A percentile compares a stretch with the other conserved stretches of the same genome.
phyloP scores from a whole-genome alignment of 2,113 vertebrate species.

The Pseudorasbora parva region DNA sequence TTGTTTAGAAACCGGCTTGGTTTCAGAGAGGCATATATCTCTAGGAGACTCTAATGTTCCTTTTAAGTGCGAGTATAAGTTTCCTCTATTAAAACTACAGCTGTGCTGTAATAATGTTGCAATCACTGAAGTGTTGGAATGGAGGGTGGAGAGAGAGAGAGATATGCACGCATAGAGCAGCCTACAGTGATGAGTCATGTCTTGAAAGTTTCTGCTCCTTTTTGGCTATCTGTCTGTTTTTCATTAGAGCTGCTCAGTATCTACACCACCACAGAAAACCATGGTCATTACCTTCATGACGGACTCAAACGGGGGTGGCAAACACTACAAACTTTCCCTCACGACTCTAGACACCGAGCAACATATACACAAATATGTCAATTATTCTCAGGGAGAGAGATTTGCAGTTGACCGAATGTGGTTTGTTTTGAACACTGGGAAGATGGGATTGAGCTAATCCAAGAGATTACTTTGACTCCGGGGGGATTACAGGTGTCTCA shows the following conservation, averaged over 20 bases:
- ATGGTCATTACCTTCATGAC: slow-evolving; percentile 39
- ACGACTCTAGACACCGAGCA: slow-evolving; percentile 11
- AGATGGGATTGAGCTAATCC: slow-evolving; percentile 26
- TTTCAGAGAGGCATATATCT: slow-evolving; percentile 11
- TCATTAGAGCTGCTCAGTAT: slow-evolving; percentile 43
- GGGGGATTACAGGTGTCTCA: slow-evolving; percentile 19
- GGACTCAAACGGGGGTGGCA: slow-evolving; percentile 45
- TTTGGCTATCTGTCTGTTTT: slow-evolving; percentile 36
- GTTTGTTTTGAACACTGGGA: slow-evolving; percentile 3
- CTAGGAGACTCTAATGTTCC: neutral
- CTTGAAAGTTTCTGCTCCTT: slow-evolving; percentile 11
- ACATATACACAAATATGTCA: neutral
- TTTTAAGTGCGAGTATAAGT: slow-evolving; percentile 3
- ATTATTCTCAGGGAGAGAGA: neutral
- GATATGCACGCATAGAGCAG: slow-evolving; percentile 19
- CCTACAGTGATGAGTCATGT: slow-evolving; percentile 52
- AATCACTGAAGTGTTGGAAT: slow-evolving; percentile 24
- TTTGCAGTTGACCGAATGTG: neutral
- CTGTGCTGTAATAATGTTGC: slow-evolving; percentile 50
- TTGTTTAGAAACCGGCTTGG: neutral
- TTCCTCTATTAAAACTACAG: slow-evolving; percentile 35
- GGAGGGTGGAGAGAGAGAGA: neutral
- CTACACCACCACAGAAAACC: slow-evolving; percentile 37
- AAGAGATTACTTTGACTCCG: slow-evolving; percentile 24
- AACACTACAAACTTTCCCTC: slow-evolving; percentile 20